Base-by-base conservation (phyloP, 2,888 invertebrate genomes). In the Acrobasis repandana region DNA sequence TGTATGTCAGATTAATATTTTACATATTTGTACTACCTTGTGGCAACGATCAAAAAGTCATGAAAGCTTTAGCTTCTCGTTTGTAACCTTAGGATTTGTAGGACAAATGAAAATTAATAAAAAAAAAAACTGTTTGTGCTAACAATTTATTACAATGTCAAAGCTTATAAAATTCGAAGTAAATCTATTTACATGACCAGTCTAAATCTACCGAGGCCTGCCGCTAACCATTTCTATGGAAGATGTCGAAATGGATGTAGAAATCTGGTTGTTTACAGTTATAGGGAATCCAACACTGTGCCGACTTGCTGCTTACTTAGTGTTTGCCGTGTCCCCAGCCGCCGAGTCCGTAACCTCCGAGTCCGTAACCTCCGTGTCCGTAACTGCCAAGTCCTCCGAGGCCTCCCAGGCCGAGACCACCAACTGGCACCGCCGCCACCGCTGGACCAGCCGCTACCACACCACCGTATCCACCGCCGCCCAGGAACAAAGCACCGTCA, bases 171-270 rank as follows among this genome's bases (percentile, higher is more conserved):
- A 74, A 74, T 74, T 72, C 66, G 68, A 67, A 73, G 68, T 63
- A 65, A 60, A 16, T 46, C 52, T 73, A 79, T 77, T 77, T 79
- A 80, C 77, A 81, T 70, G 75, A 79, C 73, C 77, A 77, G 79
- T 76, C 74, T 80, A 79, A 80, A 76, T 80, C 75, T 74, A 72
- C 66, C 75, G 79, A 80, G 77, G 83, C 86, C 80, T 86, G 86
- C 88, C 83, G 85, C 82, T 81, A 81, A 82, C 88, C 87, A 87
- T 88, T 89, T 89, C 86, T 71, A 73, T 74, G 61, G 69, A 77
- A 75, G 67, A 68, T 74, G 71, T 67, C 66, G 85, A 90, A 89
- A 90, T 84, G 87, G 86, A 75, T 85, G 80, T 84, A 88, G 85
- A 86, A 82, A 77, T 83, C 76, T 76, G 71, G 76, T 79, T 76